phyloP scores from a whole-genome alignment of 2,113 vertebrate species.

The Rhineura floridana region DNA sequence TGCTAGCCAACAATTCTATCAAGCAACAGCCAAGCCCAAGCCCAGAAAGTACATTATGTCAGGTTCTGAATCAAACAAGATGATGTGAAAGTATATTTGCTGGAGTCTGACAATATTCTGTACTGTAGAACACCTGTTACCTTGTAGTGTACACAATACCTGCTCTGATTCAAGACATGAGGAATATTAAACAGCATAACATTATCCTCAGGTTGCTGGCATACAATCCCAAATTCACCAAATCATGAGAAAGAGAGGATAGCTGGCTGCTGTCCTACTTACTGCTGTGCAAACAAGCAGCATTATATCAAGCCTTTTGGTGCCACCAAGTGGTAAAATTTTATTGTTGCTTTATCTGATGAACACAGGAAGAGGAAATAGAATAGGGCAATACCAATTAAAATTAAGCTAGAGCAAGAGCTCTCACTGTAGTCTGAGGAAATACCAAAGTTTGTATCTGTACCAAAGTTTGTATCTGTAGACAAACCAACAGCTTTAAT shows the following conservation, averaged over 20 bases:
- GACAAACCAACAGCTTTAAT: background rate
- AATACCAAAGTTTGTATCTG: background rate
- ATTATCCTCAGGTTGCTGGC: background rate
- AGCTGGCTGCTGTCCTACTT: background rate
- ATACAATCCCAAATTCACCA: background rate
- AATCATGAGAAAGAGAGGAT: background rate
- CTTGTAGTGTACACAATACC: background rate
- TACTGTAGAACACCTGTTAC: background rate
- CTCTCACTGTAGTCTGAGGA: background rate
- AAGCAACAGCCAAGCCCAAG: background rate
- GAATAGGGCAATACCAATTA: background rate
- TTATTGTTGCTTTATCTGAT: background rate
- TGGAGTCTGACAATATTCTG: background rate
- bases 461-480: background rate
- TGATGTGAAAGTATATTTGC: background rate
- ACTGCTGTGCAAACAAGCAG: background rate
- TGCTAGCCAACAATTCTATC: background rate
- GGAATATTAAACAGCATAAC: background rate
- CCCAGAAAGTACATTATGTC: background rate
- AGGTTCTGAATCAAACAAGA: too few relatives aligned
- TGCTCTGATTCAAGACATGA: background rate
- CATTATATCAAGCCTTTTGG: constrained; percentile 14
- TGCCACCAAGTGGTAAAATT: constrained; percentile 28
- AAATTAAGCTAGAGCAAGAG: background rate
- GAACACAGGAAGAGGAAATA: background rate